Evolutionary conservation across 2,797 vertebrate species (phyloP).

Genomic region (Lates japonicus): DNA sequence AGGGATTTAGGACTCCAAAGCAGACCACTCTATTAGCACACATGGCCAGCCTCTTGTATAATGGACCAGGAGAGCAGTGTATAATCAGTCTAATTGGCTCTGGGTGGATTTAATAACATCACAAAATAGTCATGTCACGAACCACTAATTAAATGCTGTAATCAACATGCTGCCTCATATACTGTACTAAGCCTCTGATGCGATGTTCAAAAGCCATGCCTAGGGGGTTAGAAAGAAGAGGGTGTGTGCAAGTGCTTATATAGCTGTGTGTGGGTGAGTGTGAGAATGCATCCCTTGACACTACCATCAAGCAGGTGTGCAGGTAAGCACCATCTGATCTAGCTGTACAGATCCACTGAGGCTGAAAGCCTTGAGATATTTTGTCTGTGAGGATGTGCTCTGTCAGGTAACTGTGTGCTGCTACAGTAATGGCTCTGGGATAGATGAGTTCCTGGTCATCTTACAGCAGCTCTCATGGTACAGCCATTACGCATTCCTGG

Average conservation of each 20-base stretch:
- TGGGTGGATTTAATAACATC: constrained; percentile 65
- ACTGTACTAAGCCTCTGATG: constrained; percentile 55
- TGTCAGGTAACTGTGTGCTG: constrained; percentile 1
- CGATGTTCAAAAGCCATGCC: constrained; percentile 45
- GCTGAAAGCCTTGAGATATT: constrained; percentile 26
- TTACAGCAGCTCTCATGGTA: neutral
- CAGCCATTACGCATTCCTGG: neutral
- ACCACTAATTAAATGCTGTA: constrained; percentile 70
- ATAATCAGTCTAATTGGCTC: constrained; percentile 70
- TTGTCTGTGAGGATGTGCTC: constrained; percentile 13
- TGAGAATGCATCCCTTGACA: constrained; percentile 14
- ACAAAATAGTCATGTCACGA: constrained; percentile 67
- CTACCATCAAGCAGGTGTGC: constrained; percentile 64
- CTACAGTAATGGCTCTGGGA: constrained; percentile 8
- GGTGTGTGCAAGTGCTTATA: constrained; percentile 15
- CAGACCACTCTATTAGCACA: constrained; percentile 60
- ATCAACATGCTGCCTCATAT: constrained; percentile 68
- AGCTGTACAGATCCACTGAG: constrained; percentile 27
- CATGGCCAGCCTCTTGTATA: constrained; percentile 52
- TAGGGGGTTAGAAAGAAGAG: constrained; percentile 25
- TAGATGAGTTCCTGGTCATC: constrained; percentile 18
- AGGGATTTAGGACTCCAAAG: constrained; percentile 36
- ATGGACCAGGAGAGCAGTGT: constrained; percentile 40
- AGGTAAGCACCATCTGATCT: constrained; percentile 48
- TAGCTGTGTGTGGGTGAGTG: constrained; percentile 6